phyloP scores from a whole-genome alignment of 1,140 invertebrate genomes.

The Drosophila grimshawi region DNA sequence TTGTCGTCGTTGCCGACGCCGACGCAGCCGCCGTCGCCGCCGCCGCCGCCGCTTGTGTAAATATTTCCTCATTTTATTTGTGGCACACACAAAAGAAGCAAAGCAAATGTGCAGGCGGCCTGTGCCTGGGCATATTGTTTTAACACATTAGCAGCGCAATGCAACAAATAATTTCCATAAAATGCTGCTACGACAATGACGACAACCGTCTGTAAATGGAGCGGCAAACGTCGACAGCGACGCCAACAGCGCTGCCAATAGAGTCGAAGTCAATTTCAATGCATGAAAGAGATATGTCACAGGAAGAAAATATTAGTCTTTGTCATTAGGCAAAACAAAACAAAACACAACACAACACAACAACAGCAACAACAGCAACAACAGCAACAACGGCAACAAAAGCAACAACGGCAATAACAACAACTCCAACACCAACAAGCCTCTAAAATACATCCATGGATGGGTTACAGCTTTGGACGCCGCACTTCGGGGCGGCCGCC shows the following conservation, averaged over 20 bases:
- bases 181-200: conserved; percentile 52
- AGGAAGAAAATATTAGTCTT: conserved; percentile 85
- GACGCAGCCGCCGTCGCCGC: conserved; percentile 19
- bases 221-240: conserved; percentile 26
- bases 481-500: conserved; percentile 28
- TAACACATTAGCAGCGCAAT: conserved; percentile 84
- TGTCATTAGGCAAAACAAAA: conserved; percentile 84
- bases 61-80: conserved; percentile 77
- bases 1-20: neutral
- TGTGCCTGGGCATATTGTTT: conserved; percentile 77
- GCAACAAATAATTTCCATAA: conserved; percentile 84
- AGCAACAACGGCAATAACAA: conserved; percentile 2
- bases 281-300: conserved; percentile 79
- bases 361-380: conserved; percentile 26
- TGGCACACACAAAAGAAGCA: conserved; percentile 69
- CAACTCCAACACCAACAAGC: conserved; percentile 21
- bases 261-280: conserved; percentile 71
- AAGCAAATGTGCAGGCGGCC: conserved; percentile 55
- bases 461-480: conserved; percentile 34
- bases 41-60: conserved; percentile 67
- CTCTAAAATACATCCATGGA: conserved; percentile 11
- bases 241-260: conserved; percentile 22
- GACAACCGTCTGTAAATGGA: conserved; percentile 6
- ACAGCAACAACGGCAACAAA: conserved; percentile 5
- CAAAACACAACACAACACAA: conserved; percentile 48